phyloP scores from a whole-genome alignment of 2,797 vertebrate genomes.

The Antrozous pallidus region DNA sequence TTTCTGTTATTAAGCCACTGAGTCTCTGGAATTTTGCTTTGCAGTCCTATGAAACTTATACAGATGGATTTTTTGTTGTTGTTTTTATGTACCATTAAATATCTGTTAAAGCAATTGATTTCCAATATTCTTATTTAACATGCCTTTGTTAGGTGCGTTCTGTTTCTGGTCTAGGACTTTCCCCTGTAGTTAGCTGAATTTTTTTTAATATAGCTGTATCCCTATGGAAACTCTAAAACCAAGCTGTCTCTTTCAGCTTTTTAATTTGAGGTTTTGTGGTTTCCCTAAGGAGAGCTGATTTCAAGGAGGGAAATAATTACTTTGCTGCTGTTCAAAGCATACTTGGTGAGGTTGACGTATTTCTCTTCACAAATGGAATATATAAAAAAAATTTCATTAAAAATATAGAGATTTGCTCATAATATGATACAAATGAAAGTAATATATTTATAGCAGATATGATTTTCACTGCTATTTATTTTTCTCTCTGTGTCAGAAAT shows the following conservation, averaged over 20 bases:
- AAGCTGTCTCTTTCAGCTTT: background rate
- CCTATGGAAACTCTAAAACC: background rate
- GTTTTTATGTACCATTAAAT: background rate
- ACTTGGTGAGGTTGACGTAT: background rate
- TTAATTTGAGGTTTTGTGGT: constrained; percentile 15
- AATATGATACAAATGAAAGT: background rate
- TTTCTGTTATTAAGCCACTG: background rate
- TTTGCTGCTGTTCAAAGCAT: background rate
- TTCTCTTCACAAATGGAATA: constrained; percentile 5
- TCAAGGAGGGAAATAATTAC: background rate
- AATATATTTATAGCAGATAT: background rate
- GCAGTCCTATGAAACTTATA: background rate
- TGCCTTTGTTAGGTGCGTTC: background rate
- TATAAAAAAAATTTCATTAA: background rate
- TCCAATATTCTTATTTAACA: background rate
- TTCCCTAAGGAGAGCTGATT: background rate
- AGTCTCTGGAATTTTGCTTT: background rate
- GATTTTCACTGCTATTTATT: background rate
- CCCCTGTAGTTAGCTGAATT: background rate
- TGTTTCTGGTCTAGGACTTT: background rate
- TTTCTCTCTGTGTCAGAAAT: constrained; percentile 18
- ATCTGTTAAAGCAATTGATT: background rate
- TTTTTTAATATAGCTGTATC: background rate
- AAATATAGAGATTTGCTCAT: background rate
- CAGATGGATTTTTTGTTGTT: background rate